phyloP scores from a whole-genome alignment of 1,140 invertebrate species.

The Drosophila murphyi region DNA sequence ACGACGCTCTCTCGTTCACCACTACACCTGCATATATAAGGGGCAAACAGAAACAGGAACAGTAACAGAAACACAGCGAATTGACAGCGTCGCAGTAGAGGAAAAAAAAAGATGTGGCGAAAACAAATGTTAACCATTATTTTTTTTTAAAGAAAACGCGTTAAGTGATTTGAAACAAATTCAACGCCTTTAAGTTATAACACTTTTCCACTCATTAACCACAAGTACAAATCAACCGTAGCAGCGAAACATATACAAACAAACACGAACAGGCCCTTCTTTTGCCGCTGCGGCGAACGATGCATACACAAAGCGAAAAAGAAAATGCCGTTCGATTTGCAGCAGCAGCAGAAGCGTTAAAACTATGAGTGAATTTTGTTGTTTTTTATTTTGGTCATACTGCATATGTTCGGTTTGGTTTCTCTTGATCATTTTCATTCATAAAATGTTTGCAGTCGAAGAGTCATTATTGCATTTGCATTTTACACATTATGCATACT shows the following conservation, averaged over 20 bases:
- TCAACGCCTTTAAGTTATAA: background rate
- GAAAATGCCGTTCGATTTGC: slow-evolving; percentile 39
- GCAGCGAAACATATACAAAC: background rate
- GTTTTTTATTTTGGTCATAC: slow-evolving; percentile 19
- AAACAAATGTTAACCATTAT: slow-evolving; percentile 41
- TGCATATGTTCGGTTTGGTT: slow-evolving; percentile 17
- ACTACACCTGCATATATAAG: slow-evolving; percentile 71
- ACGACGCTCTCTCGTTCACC: slow-evolving; percentile 37
- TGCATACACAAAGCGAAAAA: slow-evolving; percentile 71
- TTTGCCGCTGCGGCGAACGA: slow-evolving; percentile 44
- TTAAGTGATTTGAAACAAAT: background rate
- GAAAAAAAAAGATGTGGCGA: slow-evolving; percentile 34
- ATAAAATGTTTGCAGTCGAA: slow-evolving; percentile 47
- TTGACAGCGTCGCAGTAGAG: slow-evolving; percentile 30
- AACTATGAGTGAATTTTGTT: slow-evolving; percentile 33
- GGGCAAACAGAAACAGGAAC: slow-evolving; percentile 30
- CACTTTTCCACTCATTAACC: slow-evolving; percentile 7
- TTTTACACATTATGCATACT: slow-evolving; percentile 50
- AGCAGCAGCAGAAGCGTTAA: slow-evolving; percentile 1
- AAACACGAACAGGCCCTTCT: slow-evolving; percentile 12
- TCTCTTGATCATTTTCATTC: slow-evolving; percentile 67
- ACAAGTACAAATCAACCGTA: background rate
- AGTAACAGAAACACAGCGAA: slow-evolving; percentile 47
- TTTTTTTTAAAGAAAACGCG: slow-evolving; percentile 46
- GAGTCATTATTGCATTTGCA: slow-evolving; percentile 36